Base-by-base conservation (phyloP, 2,888 invertebrate genomes). In the Sarcophaga rosellei region DNA sequence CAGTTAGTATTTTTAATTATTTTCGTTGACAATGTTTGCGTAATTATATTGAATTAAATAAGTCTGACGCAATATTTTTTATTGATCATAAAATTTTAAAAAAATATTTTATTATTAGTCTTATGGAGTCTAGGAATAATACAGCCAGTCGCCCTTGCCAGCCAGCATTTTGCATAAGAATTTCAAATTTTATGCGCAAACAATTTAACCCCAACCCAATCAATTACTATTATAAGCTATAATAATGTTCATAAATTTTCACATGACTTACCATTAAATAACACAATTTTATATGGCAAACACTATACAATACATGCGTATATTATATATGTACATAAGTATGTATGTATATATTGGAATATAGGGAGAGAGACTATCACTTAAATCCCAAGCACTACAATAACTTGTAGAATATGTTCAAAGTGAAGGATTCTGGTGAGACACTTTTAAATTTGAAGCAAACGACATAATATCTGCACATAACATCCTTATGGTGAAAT, bases 201-300 rank as follows among this genome's bases (percentile, higher is more conserved):
- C n/a, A 44, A 23, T 44, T n/a, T 44, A 44, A 44, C 1, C 65
- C 20, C 44, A 10, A 25, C 8, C n/a, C 10, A 61, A 73, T 61
- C 73, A 61, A 73, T 72, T 73, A 61, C 61, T 44, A 15, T 61
- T 73, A 73, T 44, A 73, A 59, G 59, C 15, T 21, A 73, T 73
- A 61, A 61, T 45, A 73, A 73, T 61, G 20, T 65, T 59, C 44
- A 79, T 72, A 73, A 59, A 80, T 59, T 66, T 73, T 15, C 66
- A 73, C 73, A 73, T 80, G 72, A 66, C 65, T 73, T 72, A 12
- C 5, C 35, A 65, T 53, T 63, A 65, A 79, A 66, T 21, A 80
- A 47, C 10, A 35, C 45, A 21, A 69, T 78, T 61, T 62, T 69
- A 69, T 69, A 68, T 47, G 47, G 23, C 47, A 68, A 25, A 59